Conservation (phyloP, 2,888 invertebrate species). For the Agonum fuliginosum region DNA sequence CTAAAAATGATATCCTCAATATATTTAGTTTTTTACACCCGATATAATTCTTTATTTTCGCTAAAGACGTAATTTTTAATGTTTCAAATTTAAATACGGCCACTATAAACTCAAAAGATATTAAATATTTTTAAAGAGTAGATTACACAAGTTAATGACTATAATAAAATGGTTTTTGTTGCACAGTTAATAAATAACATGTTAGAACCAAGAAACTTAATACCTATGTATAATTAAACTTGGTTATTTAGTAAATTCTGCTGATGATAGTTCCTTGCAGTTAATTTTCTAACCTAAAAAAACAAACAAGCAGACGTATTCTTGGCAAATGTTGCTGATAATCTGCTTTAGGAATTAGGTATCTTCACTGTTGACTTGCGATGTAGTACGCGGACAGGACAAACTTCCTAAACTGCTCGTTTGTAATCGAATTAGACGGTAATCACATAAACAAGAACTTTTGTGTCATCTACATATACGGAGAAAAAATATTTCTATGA, state of each 20-base stretch:
- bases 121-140: no score
- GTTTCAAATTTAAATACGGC: no score
- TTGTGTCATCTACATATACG: conserved; percentile 14
- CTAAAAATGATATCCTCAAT: no score
- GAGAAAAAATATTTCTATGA: background rate
- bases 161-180: background rate
- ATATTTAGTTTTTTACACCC: no score
- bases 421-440: conserved; percentile 19
- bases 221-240: conserved; percentile 10
- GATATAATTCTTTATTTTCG: no score
- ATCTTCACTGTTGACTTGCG: conserved; percentile 27
- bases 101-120: no score
- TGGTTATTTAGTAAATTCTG: conserved; percentile 16
- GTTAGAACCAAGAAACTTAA: background rate
- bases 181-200: background rate
- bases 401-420: conserved; percentile 34
- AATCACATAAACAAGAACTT: conserved; percentile 1
- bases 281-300: conserved; percentile 27
- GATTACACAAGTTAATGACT: background rate
- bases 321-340: conserved; percentile 35
- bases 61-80: no score
- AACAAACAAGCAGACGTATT: conserved; percentile 24
- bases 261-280: conserved; percentile 30
- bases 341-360: conserved; percentile 27
- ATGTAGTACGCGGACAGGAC: no score